phyloP scores from a whole-genome alignment of 2,113 vertebrate species.

The Speoplatyrhinus poulsoni region DNA sequence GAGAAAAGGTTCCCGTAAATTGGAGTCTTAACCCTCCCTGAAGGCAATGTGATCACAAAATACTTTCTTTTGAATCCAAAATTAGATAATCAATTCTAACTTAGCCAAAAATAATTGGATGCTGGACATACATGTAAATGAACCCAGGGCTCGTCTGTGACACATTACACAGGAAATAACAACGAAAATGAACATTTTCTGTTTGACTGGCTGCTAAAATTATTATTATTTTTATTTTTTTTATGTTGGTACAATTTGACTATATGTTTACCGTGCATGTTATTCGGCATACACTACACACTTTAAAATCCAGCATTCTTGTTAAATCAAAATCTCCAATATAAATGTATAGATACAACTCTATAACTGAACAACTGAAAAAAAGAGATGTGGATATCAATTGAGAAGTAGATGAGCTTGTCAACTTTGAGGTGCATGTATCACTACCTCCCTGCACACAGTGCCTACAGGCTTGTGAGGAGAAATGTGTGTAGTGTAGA shows the following conservation, averaged over 20 bases:
- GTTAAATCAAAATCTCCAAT: too few relatives aligned
- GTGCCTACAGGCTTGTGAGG: too few relatives aligned
- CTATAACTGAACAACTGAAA: not conserved
- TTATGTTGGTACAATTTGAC: not conserved
- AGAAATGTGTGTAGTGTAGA: too few relatives aligned
- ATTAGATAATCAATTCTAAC: constrained; percentile 47
- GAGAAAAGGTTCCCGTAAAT: constrained; percentile 43
- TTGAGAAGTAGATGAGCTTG: not conserved
- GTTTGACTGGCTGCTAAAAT: not conserved
- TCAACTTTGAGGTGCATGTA: too few relatives aligned
- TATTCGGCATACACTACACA: not conserved
- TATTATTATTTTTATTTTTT: not conserved
- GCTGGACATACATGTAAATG: not conserved
- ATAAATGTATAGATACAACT: too few relatives aligned
- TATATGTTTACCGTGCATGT: not conserved
- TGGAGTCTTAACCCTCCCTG: constrained; percentile 37
- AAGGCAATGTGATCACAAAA: constrained; percentile 35
- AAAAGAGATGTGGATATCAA: not conserved
- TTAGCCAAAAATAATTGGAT: constrained; percentile 20
- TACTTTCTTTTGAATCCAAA: constrained; percentile 26
- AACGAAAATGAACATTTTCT: not conserved
- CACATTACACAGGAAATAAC: not conserved
- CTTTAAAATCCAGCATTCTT: too few relatives aligned
- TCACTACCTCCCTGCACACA: too few relatives aligned
- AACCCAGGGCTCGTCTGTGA: not conserved